A percentile compares a stretch with the other conserved stretches of the same genome.
Conservation (phyloP, 1,140 invertebrate genomes). For the Zaprionus nigranus region DNA sequence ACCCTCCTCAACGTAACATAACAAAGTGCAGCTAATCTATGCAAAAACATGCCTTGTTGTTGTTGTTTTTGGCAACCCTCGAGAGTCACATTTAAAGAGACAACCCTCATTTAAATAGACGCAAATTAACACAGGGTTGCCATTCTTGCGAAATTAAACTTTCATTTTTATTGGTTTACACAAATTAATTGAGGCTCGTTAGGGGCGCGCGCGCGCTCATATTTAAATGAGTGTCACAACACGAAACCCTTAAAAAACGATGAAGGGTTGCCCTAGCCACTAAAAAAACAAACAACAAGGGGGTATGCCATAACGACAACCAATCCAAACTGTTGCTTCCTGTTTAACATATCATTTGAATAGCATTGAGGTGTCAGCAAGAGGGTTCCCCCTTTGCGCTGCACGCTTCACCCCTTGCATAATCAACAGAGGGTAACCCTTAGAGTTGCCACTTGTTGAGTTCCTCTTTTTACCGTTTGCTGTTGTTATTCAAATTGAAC, state of each 20-base stretch:
- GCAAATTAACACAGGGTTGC: slow-evolving; percentile 51
- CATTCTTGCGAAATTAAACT: slow-evolving; percentile 60
- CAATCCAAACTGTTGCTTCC: slow-evolving; percentile 68
- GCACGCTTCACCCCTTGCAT: slow-evolving; percentile 8
- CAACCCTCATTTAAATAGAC: slow-evolving; percentile 62
- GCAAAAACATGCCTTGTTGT: slow-evolving; percentile 68
- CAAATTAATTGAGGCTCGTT: slow-evolving; percentile 61
- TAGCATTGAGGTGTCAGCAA: slow-evolving; percentile 69
- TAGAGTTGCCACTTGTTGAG: slow-evolving; percentile 70
- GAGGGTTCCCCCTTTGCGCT: slow-evolving; percentile 38
- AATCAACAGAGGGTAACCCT: slow-evolving; percentile 10
- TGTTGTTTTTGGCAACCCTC: slow-evolving; percentile 26
- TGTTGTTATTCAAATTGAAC: slow-evolving; percentile 72
- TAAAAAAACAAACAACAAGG: slow-evolving; percentile 40
- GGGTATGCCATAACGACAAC: not conserved
- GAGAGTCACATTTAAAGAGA: not conserved
- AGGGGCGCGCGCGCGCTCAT: slow-evolving; percentile 67
- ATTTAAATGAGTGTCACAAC: slow-evolving; percentile 78
- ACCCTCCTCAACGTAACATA: slow-evolving; percentile 31
- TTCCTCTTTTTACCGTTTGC: not conserved
- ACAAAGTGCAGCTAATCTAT: slow-evolving; percentile 78
- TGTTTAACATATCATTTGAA: slow-evolving; percentile 82
- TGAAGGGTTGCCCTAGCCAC: slow-evolving; percentile 50
- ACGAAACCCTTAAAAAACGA: slow-evolving; percentile 40
- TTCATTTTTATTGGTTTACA: slow-evolving; percentile 81